Evolutionary conservation across 2,797 vertebrate species (phyloP).

Genomic region (Betta splendens): DNA sequence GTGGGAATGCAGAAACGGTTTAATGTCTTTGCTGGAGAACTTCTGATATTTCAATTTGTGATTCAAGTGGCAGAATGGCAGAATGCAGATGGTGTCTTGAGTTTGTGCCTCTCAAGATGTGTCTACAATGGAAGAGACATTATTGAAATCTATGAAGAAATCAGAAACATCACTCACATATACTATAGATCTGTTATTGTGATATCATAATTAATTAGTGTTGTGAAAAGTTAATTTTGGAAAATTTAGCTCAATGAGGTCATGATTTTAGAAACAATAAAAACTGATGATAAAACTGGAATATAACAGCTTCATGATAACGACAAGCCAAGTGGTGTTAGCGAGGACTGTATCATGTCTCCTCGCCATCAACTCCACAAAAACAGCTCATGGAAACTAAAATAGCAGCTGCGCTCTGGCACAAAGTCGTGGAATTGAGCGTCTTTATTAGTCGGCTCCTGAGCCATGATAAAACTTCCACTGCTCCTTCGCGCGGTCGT

Average conservation of each 20-base stretch:
- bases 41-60: constrained; percentile 70
- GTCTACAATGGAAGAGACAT: constrained; percentile 23
- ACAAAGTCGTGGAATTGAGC: constrained; percentile 66
- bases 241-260: background rate
- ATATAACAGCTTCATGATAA: too few species aligned
- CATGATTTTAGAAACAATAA: background rate
- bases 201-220: background rate
- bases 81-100: constrained; percentile 12
- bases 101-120: constrained; percentile 23
- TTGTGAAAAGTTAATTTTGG: background rate
- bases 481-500: constrained; percentile 50
- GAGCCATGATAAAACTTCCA: constrained; percentile 65
- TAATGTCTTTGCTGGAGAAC: constrained; percentile 49
- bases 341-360: constrained; percentile 37
- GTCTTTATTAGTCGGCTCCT: constrained; percentile 62
- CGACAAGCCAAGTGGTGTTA: constrained; percentile 19
- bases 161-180: background rate
- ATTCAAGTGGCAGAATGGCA: constrained; percentile 36
- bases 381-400: constrained; percentile 51
- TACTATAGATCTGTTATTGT: background rate
- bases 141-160: constrained; percentile 14
- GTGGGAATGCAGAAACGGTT: constrained; percentile 54
- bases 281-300: background rate
- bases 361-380: constrained; percentile 35
- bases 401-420: constrained; percentile 70